These are phyloP conservation scores for Scaptomyza montana DNA, from an alignment of 1,140 invertebrate genomes.

Conservation along the genomic window DNA sequence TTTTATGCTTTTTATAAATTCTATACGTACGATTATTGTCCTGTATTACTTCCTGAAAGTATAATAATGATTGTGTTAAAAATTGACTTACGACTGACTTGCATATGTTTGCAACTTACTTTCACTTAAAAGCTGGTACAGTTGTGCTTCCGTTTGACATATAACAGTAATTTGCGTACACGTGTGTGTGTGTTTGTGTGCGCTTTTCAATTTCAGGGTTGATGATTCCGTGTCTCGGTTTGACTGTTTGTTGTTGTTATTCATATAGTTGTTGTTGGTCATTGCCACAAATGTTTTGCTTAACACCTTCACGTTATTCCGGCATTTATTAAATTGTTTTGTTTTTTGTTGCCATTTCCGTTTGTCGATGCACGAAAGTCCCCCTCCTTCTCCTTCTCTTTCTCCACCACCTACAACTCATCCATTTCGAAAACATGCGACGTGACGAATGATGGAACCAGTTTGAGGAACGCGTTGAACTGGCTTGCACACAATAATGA, in stretches of 20 bases:
- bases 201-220: slow-evolving; percentile 49
- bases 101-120: too few species aligned
- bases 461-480: too few species aligned
- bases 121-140: too few species aligned
- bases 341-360: slow-evolving; percentile 80
- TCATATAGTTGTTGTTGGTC: slow-evolving; percentile 4
- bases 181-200: too few species aligned
- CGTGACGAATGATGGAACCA: slow-evolving; percentile 60
- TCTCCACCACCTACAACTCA: too few species aligned
- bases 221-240: slow-evolving; percentile 33
- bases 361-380: slow-evolving; percentile 64
- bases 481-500: slow-evolving; percentile 59
- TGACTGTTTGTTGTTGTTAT: slow-evolving; percentile 6
- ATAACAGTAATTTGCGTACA: slow-evolving; percentile 1
- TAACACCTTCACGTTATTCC: slow-evolving; percentile 82
- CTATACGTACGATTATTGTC: too few species aligned
- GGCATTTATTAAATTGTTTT: slow-evolving; percentile 81
- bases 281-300: slow-evolving; percentile 72
- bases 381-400: neutral
- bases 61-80: too few species aligned
- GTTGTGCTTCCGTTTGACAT: neutral
- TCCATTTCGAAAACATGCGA: slow-evolving; percentile 59
- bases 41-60: too few species aligned
- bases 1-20: too few species aligned
- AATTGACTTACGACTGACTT: too few species aligned